These are phyloP conservation scores for Kryptopterus vitreolus DNA, from an alignment of 2,797 vertebrate species.

Conservation along the genomic window DNA sequence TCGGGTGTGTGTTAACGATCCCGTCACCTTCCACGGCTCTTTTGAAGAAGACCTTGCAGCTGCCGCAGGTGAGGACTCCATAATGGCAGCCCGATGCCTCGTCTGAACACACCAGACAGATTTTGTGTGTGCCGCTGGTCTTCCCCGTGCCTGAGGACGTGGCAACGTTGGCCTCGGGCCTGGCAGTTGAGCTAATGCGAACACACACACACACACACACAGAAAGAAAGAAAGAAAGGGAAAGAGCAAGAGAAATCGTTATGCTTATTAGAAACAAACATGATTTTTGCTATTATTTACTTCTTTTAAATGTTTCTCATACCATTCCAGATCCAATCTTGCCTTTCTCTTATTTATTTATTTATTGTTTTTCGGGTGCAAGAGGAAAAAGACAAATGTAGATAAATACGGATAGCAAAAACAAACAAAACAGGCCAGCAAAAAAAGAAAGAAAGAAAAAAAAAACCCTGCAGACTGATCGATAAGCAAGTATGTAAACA, in stretches of 20 bases:
- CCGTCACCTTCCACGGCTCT: conserved; percentile 95
- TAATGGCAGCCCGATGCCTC: conserved; percentile 98
- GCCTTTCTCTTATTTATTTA: not conserved
- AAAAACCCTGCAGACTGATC: not conserved
- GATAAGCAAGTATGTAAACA: not conserved
- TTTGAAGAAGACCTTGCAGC: conserved; percentile 99
- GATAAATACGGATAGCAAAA: not conserved
- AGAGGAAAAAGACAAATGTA: not conserved
- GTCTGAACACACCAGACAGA: conserved; percentile 96
- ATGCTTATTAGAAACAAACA: not conserved
- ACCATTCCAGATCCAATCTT: not conserved
- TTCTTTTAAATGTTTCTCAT: not conserved
- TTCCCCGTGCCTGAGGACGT: conserved; percentile 77
- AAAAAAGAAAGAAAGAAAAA: not conserved
- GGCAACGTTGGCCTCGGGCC: conserved; percentile 72
- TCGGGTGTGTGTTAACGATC: not conserved
- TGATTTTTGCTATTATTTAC: not conserved
- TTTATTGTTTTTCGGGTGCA: not conserved
- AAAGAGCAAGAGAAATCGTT: not conserved
- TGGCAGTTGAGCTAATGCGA: conserved; percentile 56
- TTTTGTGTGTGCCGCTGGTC: conserved; percentile 84
- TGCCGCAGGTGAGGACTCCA: conserved; percentile 95
- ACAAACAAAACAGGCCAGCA: not conserved
- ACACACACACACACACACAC: not conserved
- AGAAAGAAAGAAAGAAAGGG: not conserved